Evolutionary conservation across 2,797 vertebrate species (phyloP), one percentile per base, ranked within the genome.

Genomic region (Margarornis squamiger): DNA sequence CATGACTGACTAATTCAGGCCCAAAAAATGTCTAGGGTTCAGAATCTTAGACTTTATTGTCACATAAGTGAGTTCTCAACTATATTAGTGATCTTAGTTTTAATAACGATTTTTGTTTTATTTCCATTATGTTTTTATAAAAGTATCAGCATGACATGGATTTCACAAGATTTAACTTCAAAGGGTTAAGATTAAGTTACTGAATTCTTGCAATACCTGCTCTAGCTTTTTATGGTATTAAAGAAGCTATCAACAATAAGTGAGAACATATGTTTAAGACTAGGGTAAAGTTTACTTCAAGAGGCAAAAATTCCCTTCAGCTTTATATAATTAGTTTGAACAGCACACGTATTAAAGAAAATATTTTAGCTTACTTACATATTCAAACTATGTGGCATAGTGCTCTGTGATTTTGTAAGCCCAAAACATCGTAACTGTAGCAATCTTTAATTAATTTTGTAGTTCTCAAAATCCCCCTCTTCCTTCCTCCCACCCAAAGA

Each of bases 161-260:
- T 74, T 91, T 96, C 78, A 88, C 39, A 62, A 54, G 32, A 92
- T 72, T 89, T 90, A 75, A 91, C 87, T 88, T 96, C 95, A 96
- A 96, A 96, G 91, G 45, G 51, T 88, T 96, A 81, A 92, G 96
- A 96, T 94, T 91, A 94, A 88, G 76, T 97, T 95, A 92, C 82
- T 84, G 70, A 92, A 97, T 96, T 95, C 81, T 86, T 96, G 54
- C 76, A 94, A 92, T 94, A 94, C 95, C 90, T 91, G 88, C 82
- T 78, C 51, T 24, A 93, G 58, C 43, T 95, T 90, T 85, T 91
- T 72, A 88, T 21, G 57, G 54, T 88, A 96, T 83, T 95, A 92
- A 94, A 94, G 91, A 92, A 95, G 51, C 81, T 83, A 93, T 90
- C 89, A 90, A 95, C 82, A 92, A 23, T 97, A 94, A 96, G 78